Base-by-base conservation (phyloP, 2,113 vertebrate genomes). In the Phalacrocorax carbo region DNA sequence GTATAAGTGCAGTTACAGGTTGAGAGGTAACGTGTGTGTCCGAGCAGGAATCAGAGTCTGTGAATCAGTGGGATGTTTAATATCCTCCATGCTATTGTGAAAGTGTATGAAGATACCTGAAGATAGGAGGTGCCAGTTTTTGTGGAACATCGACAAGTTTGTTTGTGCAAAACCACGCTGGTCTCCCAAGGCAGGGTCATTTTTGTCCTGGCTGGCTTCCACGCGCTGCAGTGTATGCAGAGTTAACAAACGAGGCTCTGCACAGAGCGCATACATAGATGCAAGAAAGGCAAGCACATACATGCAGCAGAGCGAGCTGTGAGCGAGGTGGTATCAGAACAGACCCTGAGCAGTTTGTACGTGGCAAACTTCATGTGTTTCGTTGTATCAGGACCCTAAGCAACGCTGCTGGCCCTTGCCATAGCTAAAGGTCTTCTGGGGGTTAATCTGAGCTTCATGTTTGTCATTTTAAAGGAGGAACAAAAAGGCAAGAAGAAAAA, bases 401-500 rank as follows among this genome's bases (percentile, higher is more conserved):
- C 71, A 73, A 71, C 75, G 2, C 94, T 1, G 23, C 86, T 36
- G 87, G 94, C 96, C 95, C 84, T 94, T 95, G 94, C 75, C 78
- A 1, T 94, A 93, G 93, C 90, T 96, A 94, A 93, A 92, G 82
- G 88, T 96, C 95, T 96, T 61, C 93, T 38, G 91, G 82, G 78
- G 90, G 77, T 93, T 96, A 97, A 96, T 95, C 64, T 94, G 87
- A 96, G 69, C 72, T 82, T 54, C 93, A 36, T 96, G 75, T 96
- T 98, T 97, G 95, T 97, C 96, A 93, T 92, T 98, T 93, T 95
- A 98, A 98, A 99, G 98, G 99, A 99, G 98, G 99, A 99, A 94
- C 99, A 99, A 97, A 99, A 99, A 97, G 99, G 98, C 92, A 99
- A 99, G 98, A 99, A 99, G 98, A 99, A 99, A 97, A 99, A 99